A percentile compares a stretch with the other conserved stretches of the same genome.
These are phyloP conservation scores for Isaurus tuberculatus DNA, from an alignment of 92 coral and sea anemone species.

Conservation along the genomic window DNA sequence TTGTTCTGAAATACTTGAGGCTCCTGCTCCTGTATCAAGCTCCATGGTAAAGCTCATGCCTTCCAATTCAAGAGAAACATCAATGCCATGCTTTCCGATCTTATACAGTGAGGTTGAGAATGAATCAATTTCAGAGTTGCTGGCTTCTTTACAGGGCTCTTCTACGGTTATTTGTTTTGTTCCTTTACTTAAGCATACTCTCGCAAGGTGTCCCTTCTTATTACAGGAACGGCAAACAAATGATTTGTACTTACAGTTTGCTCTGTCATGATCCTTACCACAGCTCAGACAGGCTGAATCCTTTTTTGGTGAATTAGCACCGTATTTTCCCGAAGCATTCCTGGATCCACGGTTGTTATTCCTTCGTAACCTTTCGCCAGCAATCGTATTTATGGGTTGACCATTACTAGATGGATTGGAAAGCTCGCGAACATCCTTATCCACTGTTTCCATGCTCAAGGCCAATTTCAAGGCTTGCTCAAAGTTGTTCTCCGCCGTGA, in stretches of 20 bases:
- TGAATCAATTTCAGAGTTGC: not conserved
- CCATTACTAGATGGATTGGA: not conserved
- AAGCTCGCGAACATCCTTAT: slow-evolving; percentile 30
- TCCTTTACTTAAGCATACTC: not conserved
- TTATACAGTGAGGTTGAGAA: slow-evolving; percentile 7
- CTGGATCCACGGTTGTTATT: not conserved
- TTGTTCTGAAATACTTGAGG: slow-evolving; percentile 46
- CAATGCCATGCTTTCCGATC: slow-evolving; percentile 39
- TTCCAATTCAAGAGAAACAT: slow-evolving; percentile 31
- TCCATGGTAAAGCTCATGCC: slow-evolving; percentile 43
- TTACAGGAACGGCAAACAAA: slow-evolving; percentile 25
- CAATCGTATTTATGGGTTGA: not conserved
- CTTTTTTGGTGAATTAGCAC: not conserved
- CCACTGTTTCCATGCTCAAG: slow-evolving; percentile 38
- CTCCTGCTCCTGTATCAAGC: slow-evolving; percentile 63
- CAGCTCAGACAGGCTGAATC: slow-evolving; percentile 7
- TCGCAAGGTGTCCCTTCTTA: not conserved
- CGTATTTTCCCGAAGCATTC: not conserved
- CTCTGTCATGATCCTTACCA: slow-evolving; percentile 8
- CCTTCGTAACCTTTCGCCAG: not conserved
- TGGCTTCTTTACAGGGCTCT: not conserved
- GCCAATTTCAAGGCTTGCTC: slow-evolving; percentile 25
- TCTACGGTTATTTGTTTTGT: not conserved
- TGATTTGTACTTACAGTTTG: not conserved
- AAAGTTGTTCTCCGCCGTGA: slow-evolving; percentile 51